Evolutionary conservation across 2,888 invertebrate genomes (phyloP).

Genomic region (Scelioninae gen. 1): DNA sequence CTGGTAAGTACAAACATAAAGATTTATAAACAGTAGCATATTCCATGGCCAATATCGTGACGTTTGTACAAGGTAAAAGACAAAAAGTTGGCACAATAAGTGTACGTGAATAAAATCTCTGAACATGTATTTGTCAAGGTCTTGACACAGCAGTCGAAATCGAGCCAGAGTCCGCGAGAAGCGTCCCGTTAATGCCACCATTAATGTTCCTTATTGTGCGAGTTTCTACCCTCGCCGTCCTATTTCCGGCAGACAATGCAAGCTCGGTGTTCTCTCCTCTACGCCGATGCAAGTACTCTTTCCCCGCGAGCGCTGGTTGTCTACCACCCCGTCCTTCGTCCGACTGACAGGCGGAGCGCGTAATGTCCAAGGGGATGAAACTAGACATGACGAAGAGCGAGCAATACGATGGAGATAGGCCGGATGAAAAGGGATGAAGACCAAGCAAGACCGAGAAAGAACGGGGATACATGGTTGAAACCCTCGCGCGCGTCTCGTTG

Average conservation of each 20-base stretch:
- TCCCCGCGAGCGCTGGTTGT: slow-evolving; percentile 58
- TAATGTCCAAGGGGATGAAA: slow-evolving; percentile 76
- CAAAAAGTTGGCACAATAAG: slow-evolving; percentile 51
- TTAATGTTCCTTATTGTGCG: slow-evolving; percentile 70
- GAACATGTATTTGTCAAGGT: slow-evolving; percentile 62
- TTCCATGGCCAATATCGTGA: slow-evolving; percentile 58
- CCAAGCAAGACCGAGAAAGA: slow-evolving; percentile 58
- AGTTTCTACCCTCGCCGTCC: slow-evolving; percentile 72
- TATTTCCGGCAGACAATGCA: slow-evolving; percentile 77
- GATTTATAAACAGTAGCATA: slow-evolving; percentile 44
- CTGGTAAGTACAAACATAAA: too few relatives aligned
- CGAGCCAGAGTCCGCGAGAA: slow-evolving; percentile 59
- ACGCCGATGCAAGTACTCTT: slow-evolving; percentile 58
- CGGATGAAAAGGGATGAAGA: slow-evolving; percentile 52
- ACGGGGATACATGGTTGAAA: slow-evolving; percentile 54
- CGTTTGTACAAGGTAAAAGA: slow-evolving; percentile 25
- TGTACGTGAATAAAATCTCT: slow-evolving; percentile 49
- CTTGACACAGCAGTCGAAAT: slow-evolving; percentile 63
- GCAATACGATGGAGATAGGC: slow-evolving; percentile 47
- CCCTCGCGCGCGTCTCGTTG: too few relatives aligned
- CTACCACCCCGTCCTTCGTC: slow-evolving; percentile 67
- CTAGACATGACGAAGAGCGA: slow-evolving; percentile 63
- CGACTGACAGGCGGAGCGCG: slow-evolving; percentile 69
- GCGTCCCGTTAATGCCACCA: slow-evolving; percentile 71
- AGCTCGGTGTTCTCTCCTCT: slow-evolving; percentile 49